Percentiles rank a stretch among this genome's conserved stretches.
Evolutionary conservation across 2,888 invertebrate genomes (phyloP).

Genomic region (Brenthis ino): DNA sequence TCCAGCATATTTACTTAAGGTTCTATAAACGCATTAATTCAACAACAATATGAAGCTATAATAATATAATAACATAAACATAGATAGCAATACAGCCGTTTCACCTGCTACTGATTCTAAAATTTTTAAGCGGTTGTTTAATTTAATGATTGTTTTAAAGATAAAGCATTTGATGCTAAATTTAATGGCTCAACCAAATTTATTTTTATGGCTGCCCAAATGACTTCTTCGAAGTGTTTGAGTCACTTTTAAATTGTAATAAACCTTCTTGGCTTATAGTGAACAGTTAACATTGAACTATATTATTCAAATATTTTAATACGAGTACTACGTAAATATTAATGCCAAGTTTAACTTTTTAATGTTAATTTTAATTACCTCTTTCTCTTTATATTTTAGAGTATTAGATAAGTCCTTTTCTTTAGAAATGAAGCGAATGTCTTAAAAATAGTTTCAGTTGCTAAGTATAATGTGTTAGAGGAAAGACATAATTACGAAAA

Average conservation of each 20-base stretch:
- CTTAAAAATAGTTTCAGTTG: conserved; percentile 67
- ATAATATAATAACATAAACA: neutral
- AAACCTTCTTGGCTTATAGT: conserved; percentile 8
- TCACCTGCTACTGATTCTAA: conserved; percentile 19
- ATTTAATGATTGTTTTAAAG: conserved; percentile 31
- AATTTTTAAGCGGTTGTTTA: conserved; percentile 26
- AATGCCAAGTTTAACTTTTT: neutral
- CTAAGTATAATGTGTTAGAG: conserved; percentile 60
- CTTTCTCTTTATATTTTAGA: neutral
- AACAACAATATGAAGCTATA: conserved; percentile 2
- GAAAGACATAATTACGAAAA: conserved; percentile 75
- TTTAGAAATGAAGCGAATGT: conserved; percentile 42
- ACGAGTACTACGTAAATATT: too few species aligned
- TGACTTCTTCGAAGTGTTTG: conserved; percentile 9
- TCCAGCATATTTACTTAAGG: conserved; percentile 10
- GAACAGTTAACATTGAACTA: conserved; percentile 13
- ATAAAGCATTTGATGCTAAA: conserved; percentile 28
- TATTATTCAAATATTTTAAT: neutral
- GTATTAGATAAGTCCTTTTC: conserved; percentile 12
- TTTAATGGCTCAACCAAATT: conserved; percentile 34
- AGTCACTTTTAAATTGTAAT: conserved; percentile 31
- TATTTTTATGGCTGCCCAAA: conserved; percentile 34
- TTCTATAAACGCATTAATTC: neutral
- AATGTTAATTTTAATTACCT: neutral
- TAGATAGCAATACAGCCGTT: neutral